phyloP scores from a whole-genome alignment of 2,888 invertebrate species.

The Drosophila koepferae region DNA sequence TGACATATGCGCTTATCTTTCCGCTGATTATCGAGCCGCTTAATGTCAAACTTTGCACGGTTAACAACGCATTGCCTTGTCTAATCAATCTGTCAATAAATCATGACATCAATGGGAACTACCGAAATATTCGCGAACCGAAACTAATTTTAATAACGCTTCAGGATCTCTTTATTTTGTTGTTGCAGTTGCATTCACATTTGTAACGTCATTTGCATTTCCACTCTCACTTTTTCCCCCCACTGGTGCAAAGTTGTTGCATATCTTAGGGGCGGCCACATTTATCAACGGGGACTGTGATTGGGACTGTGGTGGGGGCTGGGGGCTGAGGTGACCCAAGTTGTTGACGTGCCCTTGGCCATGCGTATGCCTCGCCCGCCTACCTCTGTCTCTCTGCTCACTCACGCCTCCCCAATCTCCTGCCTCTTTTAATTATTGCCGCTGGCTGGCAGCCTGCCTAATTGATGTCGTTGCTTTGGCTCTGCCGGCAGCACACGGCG shows the following conservation, averaged over 20 bases:
- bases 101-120: not conserved
- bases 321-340: not conserved
- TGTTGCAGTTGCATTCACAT: not conserved
- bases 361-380: conserved; percentile 1
- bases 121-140: not conserved
- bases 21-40: conserved; percentile 2
- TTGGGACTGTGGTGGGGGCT: not conserved
- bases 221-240: conserved; percentile 7
- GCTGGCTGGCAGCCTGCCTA: conserved; percentile 66
- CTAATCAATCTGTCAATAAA: conserved; percentile 18
- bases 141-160: too few relatives aligned
- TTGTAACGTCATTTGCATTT: conserved; percentile 1
- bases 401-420: not conserved
- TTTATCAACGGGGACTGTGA: conserved; percentile 4
- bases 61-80: conserved; percentile 16
- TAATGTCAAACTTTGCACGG: conserved; percentile 12
- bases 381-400: not conserved
- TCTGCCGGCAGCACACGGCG: conserved; percentile 38
- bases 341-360: conserved; percentile 59
- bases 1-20: conserved; percentile 6
- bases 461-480: conserved; percentile 56
- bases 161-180: not conserved
- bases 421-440: conserved; percentile 45
- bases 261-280: conserved; percentile 33
- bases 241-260: conserved; percentile 24